Percentiles rank a stretch among this genome's conserved stretches.
These are phyloP conservation scores for Heliopora coerulea DNA, from an alignment of 92 coral and sea anemone species.

Conservation along the genomic window DNA sequence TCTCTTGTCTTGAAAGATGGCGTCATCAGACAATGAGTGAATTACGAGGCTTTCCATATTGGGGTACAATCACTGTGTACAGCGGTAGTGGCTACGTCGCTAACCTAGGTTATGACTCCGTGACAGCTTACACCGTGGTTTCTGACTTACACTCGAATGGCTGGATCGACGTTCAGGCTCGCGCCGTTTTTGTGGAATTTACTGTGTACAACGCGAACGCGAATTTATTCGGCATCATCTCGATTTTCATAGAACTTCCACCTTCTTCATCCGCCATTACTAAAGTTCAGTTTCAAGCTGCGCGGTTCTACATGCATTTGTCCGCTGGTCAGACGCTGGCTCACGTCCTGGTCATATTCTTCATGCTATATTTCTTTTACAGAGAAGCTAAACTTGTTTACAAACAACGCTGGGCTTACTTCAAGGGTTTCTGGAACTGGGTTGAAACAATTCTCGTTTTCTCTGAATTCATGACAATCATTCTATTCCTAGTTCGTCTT, in stretches of 20 bases:
- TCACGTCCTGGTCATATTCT: slow-evolving; percentile 60
- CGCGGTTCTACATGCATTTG: slow-evolving; percentile 74
- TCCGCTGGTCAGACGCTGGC: slow-evolving; percentile 61
- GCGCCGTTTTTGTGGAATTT: slow-evolving; percentile 78
- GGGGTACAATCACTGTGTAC: slow-evolving; percentile 75
- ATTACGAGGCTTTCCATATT: slow-evolving; percentile 87
- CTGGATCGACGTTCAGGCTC: slow-evolving; percentile 68
- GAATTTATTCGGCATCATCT: slow-evolving; percentile 80
- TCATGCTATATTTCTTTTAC: slow-evolving; percentile 79
- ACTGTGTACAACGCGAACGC: slow-evolving; percentile 86
- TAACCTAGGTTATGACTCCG: slow-evolving; percentile 83
- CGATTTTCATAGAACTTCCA: slow-evolving; percentile 77
- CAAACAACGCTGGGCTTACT: slow-evolving; percentile 66
- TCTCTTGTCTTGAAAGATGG: slow-evolving; percentile 91
- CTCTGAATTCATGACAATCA: slow-evolving; percentile 62
- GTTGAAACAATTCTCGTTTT: slow-evolving; percentile 69
- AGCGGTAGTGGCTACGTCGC: slow-evolving; percentile 90
- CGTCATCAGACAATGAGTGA: slow-evolving; percentile 57
- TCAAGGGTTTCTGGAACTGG: slow-evolving; percentile 81
- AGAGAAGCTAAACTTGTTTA: slow-evolving; percentile 74
- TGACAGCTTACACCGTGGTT: slow-evolving; percentile 75
- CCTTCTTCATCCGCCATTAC: slow-evolving; percentile 86
- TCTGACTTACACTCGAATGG: slow-evolving; percentile 84
- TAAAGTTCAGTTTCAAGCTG: slow-evolving; percentile 54
- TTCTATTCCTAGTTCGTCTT: slow-evolving; percentile 67